Conservation (phyloP, 2,888 invertebrate genomes). For the Lymantria dispar region DNA sequence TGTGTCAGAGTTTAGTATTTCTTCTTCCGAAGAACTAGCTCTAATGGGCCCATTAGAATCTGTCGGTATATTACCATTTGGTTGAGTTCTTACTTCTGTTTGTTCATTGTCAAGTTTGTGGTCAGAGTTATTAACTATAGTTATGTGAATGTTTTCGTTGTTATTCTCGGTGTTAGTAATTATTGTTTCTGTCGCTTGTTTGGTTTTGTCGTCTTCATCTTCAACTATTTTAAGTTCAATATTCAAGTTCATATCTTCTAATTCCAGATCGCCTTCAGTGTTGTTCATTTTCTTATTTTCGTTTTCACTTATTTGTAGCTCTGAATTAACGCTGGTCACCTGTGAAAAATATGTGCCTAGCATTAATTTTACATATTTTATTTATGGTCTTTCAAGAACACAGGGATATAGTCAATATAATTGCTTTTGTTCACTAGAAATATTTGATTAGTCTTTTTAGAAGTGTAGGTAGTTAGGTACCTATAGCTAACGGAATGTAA, state of each 20-base stretch:
- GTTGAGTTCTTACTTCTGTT: slow-evolving; percentile 19
- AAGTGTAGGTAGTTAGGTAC: no score
- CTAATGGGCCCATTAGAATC: slow-evolving; percentile 30
- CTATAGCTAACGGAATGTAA: no score
- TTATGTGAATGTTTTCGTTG: slow-evolving; percentile 13
- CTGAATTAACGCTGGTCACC: slow-evolving; percentile 53
- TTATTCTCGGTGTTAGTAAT: slow-evolving; percentile 14
- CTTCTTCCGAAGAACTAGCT: slow-evolving; percentile 52
- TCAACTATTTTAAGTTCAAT: slow-evolving; percentile 77
- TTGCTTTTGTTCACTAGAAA: no score
- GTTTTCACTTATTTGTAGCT: slow-evolving; percentile 49
- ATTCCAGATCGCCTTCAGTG: slow-evolving; percentile 50
- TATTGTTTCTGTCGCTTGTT: slow-evolving; percentile 13
- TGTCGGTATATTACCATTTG: slow-evolving; percentile 14
- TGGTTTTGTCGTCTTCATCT: slow-evolving; percentile 57
- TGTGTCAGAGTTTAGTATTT: slow-evolving; percentile 51
- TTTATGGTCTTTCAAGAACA: no score
- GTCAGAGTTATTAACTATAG: slow-evolving; percentile 10
- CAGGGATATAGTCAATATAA: no score
- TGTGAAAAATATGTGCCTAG: slow-evolving; percentile 43
- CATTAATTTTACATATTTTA: no score
- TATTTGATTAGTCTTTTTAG: no score
- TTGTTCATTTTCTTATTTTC: slow-evolving; percentile 41
- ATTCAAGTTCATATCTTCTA: slow-evolving; percentile 62
- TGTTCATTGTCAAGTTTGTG: slow-evolving; percentile 12